A percentile compares a stretch with the other conserved stretches of the same genome.
phyloP scores from a whole-genome alignment of 1,140 invertebrate species.

The Drosophila burlai region DNA sequence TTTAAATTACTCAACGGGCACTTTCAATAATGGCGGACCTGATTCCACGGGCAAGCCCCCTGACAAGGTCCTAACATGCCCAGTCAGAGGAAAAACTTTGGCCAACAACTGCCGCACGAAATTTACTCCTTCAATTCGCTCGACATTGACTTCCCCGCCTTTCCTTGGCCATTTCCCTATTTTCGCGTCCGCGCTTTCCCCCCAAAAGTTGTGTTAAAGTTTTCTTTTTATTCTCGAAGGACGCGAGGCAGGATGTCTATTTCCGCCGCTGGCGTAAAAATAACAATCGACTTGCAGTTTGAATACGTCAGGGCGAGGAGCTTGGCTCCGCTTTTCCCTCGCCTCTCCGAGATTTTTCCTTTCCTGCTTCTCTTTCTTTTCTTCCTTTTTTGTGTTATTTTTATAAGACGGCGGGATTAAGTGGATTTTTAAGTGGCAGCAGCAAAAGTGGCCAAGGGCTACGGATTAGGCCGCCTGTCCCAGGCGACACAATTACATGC shows the following conservation, averaged over 20 bases:
- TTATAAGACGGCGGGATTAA: constrained; percentile 71
- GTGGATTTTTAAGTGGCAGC: constrained; percentile 83
- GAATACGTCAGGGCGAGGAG: constrained; percentile 64
- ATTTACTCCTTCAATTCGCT: constrained; percentile 50
- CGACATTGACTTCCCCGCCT: constrained; percentile 43
- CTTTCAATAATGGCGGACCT: constrained; percentile 70
- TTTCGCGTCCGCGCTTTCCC: constrained; percentile 36
- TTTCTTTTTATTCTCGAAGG: constrained; percentile 34
- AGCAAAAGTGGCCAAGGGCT: constrained; percentile 77
- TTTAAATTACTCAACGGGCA: constrained; percentile 79
- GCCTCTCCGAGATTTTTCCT: constrained; percentile 7
- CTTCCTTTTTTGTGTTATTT: constrained; percentile 48
- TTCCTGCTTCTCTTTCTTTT: constrained; percentile 9
- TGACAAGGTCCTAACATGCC: constrained; percentile 52
- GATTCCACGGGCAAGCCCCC: constrained; percentile 17
- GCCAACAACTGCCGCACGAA: constrained; percentile 55
- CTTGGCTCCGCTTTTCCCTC: background rate
- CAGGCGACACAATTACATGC: constrained; percentile 79
- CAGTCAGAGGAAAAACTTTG: constrained; percentile 51
- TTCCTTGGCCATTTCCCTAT: constrained; percentile 29
- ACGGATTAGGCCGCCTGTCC: constrained; percentile 56
- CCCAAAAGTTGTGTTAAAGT: constrained; percentile 75
- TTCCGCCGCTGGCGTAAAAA: constrained; percentile 78
- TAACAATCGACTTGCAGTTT: constrained; percentile 83
- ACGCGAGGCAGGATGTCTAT: constrained; percentile 61